Evolutionary conservation across 2,888 invertebrate genomes (phyloP).

Genomic region (Troides oblongomaculatus): DNA sequence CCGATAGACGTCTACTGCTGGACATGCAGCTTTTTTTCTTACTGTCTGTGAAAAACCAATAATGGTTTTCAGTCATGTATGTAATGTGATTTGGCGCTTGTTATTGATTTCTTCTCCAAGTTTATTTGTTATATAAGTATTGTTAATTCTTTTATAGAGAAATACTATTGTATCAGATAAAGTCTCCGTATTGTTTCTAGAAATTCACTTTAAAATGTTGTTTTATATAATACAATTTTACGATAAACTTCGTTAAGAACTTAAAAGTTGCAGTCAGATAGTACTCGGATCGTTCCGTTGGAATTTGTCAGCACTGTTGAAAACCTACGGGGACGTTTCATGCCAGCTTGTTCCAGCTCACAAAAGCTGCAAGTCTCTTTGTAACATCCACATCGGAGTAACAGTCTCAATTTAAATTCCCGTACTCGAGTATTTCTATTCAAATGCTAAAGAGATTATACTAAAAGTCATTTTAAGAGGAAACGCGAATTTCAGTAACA

Average conservation of each 20-base stretch:
- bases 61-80: too few relatives aligned
- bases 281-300: not conserved
- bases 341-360: constrained; percentile 9
- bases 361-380: constrained; percentile 22
- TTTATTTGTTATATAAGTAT: too few relatives aligned
- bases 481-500: not conserved
- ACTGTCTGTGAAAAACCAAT: too few relatives aligned
- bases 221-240: not conserved
- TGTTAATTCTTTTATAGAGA: too few relatives aligned
- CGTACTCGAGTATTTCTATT: constrained; percentile 15
- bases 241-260: not conserved
- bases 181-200: too few relatives aligned
- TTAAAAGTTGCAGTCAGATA: not conserved
- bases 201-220: too few relatives aligned
- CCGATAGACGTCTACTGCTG: too few relatives aligned
- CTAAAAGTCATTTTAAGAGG: constrained; percentile 19
- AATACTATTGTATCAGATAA: too few relatives aligned
- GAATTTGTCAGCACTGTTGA: not conserved
- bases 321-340: constrained; percentile 1
- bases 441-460: constrained; percentile 15
- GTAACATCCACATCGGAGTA: constrained; percentile 7
- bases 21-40: too few relatives aligned
- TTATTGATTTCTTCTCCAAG: too few relatives aligned
- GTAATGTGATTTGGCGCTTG: too few relatives aligned
- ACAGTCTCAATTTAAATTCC: constrained; percentile 20